Conservation (phyloP, 2,113 vertebrate species). For the Eonycteris spelaea region DNA sequence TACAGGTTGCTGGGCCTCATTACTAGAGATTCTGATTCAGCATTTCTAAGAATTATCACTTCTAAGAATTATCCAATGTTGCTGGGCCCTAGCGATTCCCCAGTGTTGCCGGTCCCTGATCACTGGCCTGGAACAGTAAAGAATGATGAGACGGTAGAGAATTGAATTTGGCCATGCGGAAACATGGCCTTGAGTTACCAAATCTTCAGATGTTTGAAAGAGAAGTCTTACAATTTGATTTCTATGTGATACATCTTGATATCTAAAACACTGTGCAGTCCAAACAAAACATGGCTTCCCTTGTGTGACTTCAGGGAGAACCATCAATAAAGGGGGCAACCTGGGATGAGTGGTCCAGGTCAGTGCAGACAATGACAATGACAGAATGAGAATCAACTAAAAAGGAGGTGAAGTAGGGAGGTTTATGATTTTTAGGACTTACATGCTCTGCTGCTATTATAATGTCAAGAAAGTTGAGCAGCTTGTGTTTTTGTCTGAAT, state of each 20-base stretch:
- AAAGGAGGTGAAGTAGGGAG: fast-evolving
- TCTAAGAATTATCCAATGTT: fast-evolving
- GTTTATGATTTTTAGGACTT: background rate
- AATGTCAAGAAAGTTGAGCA: background rate
- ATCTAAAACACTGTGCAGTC: background rate
- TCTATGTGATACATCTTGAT: background rate
- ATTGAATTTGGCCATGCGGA: fast-evolving
- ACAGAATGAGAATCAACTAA: background rate
- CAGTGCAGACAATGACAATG: background rate
- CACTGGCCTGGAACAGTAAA: background rate
- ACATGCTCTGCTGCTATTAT: background rate
- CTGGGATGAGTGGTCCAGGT: background rate
- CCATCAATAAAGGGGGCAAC: no score
- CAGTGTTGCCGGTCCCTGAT: background rate
- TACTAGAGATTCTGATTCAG: background rate
- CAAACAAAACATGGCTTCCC: background rate
- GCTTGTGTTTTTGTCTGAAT: background rate
- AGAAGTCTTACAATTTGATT: background rate
- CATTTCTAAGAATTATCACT: background rate
- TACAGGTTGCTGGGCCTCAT: background rate
- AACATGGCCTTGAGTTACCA: background rate
- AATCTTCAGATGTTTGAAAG: background rate
- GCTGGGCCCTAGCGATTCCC: no score
- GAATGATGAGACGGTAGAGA: background rate
- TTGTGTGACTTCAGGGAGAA: no score